Evolutionary conservation across 2,113 vertebrate genomes (phyloP).

Genomic region (Brachypodius melanocephalos): DNA sequence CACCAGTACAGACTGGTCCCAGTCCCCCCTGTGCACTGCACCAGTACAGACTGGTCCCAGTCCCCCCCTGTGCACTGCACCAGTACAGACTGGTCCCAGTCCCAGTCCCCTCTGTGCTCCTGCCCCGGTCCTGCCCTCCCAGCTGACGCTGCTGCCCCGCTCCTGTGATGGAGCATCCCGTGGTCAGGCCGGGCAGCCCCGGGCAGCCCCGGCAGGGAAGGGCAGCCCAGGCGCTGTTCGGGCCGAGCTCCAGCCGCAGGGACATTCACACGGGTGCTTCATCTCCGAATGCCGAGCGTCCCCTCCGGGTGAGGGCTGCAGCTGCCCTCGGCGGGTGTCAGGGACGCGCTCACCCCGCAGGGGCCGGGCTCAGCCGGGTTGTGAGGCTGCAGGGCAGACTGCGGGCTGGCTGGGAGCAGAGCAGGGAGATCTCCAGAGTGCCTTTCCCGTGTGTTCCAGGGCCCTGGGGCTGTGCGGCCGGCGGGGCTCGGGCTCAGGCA

Average conservation of each 20-base stretch:
- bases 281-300: accelerated
- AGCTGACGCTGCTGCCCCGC: no score
- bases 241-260: neutral
- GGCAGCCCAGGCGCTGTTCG: accelerated
- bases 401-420: accelerated
- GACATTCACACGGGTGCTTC: accelerated
- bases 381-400: neutral
- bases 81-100: no score
- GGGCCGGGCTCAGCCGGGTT: accelerated
- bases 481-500: conserved; percentile 3
- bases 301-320: neutral
- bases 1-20: no score
- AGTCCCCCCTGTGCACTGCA: neutral
- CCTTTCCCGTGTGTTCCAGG: neutral
- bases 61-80: no score
- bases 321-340: accelerated
- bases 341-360: accelerated
- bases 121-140: no score
- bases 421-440: accelerated
- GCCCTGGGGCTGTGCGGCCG: no score
- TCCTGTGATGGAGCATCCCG: no score
- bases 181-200: neutral
- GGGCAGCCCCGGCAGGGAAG: accelerated
- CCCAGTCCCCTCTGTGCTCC: no score
- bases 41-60: neutral